Percentiles rank a stretch among this genome's conserved stretches.
phyloP scores from a whole-genome alignment of 2,113 vertebrate species.

The Otus sunia region DNA sequence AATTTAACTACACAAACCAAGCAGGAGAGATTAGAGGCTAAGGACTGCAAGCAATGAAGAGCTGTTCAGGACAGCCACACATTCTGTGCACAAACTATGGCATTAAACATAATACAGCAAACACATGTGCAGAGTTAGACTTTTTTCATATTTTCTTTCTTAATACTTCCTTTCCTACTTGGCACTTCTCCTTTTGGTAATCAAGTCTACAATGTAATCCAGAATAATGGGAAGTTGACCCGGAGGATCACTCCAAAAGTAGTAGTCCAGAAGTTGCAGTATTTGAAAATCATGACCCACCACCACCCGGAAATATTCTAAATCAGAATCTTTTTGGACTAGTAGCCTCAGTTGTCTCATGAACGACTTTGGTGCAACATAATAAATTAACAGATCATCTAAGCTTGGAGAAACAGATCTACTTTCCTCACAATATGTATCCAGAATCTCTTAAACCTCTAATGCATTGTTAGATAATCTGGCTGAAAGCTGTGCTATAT shows the following conservation, averaged over 20 bases:
- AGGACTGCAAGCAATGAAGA: neutral
- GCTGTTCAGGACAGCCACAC: neutral
- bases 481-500: constrained; percentile 5
- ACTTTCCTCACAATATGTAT: constrained; percentile 15
- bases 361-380: neutral
- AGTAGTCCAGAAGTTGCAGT: neutral
- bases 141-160: neutral
- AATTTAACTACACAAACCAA: neutral
- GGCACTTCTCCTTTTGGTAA: neutral
- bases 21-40: neutral
- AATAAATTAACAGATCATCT: neutral
- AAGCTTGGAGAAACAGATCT: neutral
- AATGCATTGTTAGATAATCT: constrained; percentile 50
- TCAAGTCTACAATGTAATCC: neutral
- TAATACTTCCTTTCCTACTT: neutral
- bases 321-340: neutral
- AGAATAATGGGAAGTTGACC: neutral
- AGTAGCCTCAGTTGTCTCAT: neutral
- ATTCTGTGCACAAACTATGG: neutral
- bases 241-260: neutral
- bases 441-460: constrained; percentile 37
- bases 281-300: neutral
- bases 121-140: neutral
- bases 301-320: neutral
- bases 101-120: neutral